A percentile compares a stretch with the other conserved stretches of the same genome.
Evolutionary conservation across 2,888 invertebrate species (phyloP).

Genomic region (Atethmia centrago): DNA sequence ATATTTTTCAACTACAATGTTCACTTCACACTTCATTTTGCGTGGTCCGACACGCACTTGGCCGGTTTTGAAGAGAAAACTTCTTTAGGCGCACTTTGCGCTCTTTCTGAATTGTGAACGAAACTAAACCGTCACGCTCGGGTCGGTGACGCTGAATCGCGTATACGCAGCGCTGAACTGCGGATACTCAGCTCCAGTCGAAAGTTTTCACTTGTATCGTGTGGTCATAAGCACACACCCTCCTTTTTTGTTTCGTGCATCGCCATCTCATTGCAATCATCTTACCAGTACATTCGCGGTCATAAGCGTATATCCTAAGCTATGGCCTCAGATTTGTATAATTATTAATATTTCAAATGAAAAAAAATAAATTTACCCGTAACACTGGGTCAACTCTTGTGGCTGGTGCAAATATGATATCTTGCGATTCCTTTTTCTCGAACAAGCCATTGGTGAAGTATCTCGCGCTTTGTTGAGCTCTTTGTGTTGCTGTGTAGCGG

Average conservation of each 20-base stretch:
- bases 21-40: no score
- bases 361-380: conserved; percentile 88
- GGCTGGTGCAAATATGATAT: conserved; percentile 92
- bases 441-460: conserved; percentile 94
- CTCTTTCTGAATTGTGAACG: no score
- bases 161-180: no score
- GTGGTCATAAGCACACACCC: no score
- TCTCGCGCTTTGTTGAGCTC: conserved; percentile 94
- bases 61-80: neutral
- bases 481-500: conserved; percentile 94
- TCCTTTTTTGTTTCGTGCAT: neutral
- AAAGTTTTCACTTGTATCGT: no score
- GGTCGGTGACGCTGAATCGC: no score
- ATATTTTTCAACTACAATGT: no score
- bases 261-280: neutral
- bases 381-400: conserved; percentile 92
- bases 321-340: neutral
- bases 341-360: conserved; percentile 31
- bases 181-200: no score
- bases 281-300: neutral
- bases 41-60: no score
- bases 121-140: no score
- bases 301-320: neutral
- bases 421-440: conserved; percentile 91
- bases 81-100: neutral